These are phyloP conservation scores for Megaptera novaeangliae DNA, from an alignment of 2,113 vertebrate genomes.

Conservation along the genomic window DNA sequence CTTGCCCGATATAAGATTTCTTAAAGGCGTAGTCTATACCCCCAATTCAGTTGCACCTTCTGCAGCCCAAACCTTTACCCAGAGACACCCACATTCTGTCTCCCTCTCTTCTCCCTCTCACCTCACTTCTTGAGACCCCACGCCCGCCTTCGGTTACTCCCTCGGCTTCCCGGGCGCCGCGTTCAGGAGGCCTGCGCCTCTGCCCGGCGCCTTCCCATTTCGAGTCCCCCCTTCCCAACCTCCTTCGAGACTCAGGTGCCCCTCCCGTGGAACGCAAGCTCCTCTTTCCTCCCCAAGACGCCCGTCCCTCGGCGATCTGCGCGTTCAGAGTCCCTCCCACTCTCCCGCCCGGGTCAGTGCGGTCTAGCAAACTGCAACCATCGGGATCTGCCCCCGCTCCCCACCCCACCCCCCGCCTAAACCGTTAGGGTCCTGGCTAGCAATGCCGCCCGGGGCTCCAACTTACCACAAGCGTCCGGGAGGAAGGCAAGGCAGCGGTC, in stretches of 20 bases:
- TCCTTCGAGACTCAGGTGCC: neutral
- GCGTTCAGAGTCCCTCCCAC: neutral
- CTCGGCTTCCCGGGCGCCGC: neutral
- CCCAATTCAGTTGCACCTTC: neutral
- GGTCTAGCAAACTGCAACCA: conserved; percentile 40
- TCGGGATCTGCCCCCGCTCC: conserved; percentile 32
- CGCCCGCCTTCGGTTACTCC: neutral
- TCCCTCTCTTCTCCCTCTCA: neutral
- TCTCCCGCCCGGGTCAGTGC: neutral
- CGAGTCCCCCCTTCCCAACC: neutral
- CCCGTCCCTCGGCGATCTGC: neutral
- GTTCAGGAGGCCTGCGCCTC: neutral
- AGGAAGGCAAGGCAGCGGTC: conserved; percentile 55
- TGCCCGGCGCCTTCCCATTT: neutral
- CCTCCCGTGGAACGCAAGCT: neutral
- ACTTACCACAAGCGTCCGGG: conserved; percentile 66
- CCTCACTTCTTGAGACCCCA: conserved; percentile 24
- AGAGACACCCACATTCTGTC: neutral
- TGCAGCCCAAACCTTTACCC: neutral
- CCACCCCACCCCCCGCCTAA: neutral
- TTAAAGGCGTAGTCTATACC: neutral
- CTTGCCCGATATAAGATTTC: neutral
- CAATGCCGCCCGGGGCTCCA: neutral
- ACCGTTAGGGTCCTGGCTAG: neutral
- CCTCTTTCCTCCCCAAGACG: neutral